These are phyloP conservation scores for Euzetes globulus DNA, from an alignment of 2,888 invertebrate species.

Conservation along the genomic window DNA sequence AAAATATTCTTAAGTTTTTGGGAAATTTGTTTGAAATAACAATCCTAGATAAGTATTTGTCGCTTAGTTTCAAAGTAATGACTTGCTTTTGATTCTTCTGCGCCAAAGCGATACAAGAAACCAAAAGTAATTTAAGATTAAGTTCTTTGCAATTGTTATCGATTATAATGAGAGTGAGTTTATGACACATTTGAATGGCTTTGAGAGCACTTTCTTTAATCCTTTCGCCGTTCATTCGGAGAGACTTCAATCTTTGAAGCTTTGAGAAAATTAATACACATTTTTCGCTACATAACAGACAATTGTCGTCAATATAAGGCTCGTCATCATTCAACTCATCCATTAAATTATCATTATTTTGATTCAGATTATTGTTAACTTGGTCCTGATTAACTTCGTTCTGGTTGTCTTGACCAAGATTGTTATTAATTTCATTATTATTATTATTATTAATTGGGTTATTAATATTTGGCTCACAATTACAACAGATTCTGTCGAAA, in stretches of 20 bases:
- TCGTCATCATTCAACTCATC: neutral
- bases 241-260: neutral
- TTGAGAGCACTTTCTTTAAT: neutral
- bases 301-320: neutral
- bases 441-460: neutral
- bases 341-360: neutral
- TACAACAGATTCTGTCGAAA: slow-evolving; percentile 12
- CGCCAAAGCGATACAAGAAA: neutral
- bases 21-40: neutral
- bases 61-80: neutral
- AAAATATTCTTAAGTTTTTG: neutral
- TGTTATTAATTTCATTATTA: neutral
- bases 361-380: neutral
- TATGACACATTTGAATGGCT: neutral
- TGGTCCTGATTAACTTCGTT: neutral
- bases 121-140: neutral
- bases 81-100: neutral
- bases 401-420: neutral
- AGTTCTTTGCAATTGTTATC: neutral
- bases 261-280: neutral
- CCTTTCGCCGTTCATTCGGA: neutral
- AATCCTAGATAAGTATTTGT: neutral
- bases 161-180: neutral
- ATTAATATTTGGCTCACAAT: neutral
- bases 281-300: neutral